Conservation (phyloP, 2,888 invertebrate species). For the Drosophila gaucha region DNA sequence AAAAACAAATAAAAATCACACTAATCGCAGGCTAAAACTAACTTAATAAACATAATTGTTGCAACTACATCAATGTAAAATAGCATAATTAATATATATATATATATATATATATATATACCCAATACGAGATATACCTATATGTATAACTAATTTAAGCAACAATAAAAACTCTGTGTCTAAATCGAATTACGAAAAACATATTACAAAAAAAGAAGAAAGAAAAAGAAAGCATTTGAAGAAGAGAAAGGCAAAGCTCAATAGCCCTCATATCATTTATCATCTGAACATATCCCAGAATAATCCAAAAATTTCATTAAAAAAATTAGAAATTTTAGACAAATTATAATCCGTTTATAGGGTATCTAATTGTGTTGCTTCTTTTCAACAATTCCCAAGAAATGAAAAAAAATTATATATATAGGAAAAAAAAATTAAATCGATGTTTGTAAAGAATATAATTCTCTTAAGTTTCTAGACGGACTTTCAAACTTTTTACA, state of each 20-base stretch:
- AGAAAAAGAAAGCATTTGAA: too few species aligned
- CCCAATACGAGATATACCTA: constrained; percentile 9
- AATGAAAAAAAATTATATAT: too few species aligned
- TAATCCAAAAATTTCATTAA: too few species aligned
- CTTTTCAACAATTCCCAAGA: too few species aligned
- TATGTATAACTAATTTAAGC: constrained; percentile 44
- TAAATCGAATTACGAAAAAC: constrained; percentile 32
- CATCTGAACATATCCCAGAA: too few species aligned
- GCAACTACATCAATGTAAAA: constrained; percentile 53
- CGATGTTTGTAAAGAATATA: constrained; percentile 3
- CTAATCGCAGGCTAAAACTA: constrained; percentile 38
- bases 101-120: not conserved
- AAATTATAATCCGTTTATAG: constrained; percentile 2
- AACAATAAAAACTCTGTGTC: constrained; percentile 42
- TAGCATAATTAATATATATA: constrained; percentile 48
- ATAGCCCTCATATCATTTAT: too few species aligned
- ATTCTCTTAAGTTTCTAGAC: constrained; percentile 9
- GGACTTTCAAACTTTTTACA: not conserved
- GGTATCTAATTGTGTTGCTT: too few species aligned
- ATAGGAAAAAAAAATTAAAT: too few species aligned
- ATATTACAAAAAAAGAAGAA: too few species aligned
- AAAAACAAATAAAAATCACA: not conserved
- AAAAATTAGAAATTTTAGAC: too few species aligned
- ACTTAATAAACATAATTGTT: constrained; percentile 42
- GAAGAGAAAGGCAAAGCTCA: not conserved